phyloP scores from a whole-genome alignment of 2,888 invertebrate species.

The Heliconius cydno region DNA sequence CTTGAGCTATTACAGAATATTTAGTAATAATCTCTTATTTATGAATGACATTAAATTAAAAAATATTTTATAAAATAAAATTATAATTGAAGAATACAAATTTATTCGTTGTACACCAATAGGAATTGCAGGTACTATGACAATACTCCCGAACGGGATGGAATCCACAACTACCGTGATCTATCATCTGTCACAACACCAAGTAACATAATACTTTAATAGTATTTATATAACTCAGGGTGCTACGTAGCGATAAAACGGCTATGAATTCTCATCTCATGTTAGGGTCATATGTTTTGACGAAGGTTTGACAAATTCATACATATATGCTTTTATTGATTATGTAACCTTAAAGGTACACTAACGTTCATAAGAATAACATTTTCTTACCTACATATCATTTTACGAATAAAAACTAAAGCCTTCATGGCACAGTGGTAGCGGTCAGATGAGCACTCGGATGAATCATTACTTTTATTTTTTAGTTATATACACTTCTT shows the following conservation, averaged over 20 bases:
- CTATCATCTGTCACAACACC: background rate
- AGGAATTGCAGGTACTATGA: background rate
- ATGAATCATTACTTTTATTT: no score
- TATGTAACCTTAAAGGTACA: slow-evolving; percentile 6
- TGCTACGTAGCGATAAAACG: background rate
- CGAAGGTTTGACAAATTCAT: slow-evolving; percentile 40
- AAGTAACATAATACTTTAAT: background rate
- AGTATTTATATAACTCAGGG: background rate
- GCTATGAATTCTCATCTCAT: slow-evolving; percentile 6
- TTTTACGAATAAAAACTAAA: background rate
- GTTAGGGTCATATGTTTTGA: slow-evolving; percentile 23
- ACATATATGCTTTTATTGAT: slow-evolving; percentile 27
- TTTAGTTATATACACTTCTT: no score
- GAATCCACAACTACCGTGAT: background rate
- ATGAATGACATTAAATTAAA: no score
- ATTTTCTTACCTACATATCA: background rate
- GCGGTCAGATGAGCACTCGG: no score
- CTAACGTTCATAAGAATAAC: background rate
- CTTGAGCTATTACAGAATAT: background rate
- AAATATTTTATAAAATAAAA: no score
- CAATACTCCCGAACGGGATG: background rate
- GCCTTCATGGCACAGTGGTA: background rate
- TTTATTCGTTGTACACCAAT: no score
- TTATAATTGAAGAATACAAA: no score
- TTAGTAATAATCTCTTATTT: background rate